Percentiles rank a stretch among this genome's conserved stretches.
These are phyloP conservation scores for Myoxocephalus aenaeus DNA, from an alignment of 2,797 vertebrate genomes.

Conservation along the genomic window DNA sequence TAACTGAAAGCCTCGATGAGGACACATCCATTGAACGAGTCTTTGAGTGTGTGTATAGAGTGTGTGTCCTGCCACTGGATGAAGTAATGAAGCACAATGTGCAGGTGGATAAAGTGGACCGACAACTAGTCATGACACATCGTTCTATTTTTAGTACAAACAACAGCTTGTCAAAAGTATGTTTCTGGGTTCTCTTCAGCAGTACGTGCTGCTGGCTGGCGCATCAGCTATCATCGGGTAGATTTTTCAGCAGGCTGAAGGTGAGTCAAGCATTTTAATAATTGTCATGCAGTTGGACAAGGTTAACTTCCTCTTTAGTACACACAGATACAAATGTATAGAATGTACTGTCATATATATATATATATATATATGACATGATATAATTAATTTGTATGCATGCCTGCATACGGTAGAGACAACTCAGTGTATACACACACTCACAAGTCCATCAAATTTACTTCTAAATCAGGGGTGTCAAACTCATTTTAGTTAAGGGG, in stretches of 20 bases:
- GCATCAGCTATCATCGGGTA: slow-evolving; percentile 45
- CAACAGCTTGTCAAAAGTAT: slow-evolving; percentile 27
- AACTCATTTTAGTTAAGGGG: no score
- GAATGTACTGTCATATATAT: background rate
- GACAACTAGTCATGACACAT: slow-evolving; percentile 28
- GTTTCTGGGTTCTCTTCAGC: slow-evolving; percentile 40
- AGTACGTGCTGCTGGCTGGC: slow-evolving; percentile 17
- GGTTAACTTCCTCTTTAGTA: slow-evolving; percentile 33
- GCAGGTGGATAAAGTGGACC: slow-evolving; percentile 26
- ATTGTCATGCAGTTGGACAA: slow-evolving; percentile 35
- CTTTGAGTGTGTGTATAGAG: slow-evolving; percentile 14
- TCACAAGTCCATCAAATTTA: background rate
- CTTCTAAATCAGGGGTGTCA: no score
- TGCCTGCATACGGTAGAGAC: background rate
- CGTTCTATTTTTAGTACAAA: slow-evolving; percentile 61
- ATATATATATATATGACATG: background rate
- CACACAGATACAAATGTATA: slow-evolving; percentile 1
- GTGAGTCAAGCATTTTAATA: slow-evolving; percentile 57
- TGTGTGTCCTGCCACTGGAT: slow-evolving; percentile 18
- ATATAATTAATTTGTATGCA: background rate
- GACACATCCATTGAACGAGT: slow-evolving; percentile 1
- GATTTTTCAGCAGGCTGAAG: slow-evolving; percentile 46
- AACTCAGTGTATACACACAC: background rate
- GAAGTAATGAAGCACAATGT: slow-evolving; percentile 7
- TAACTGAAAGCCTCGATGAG: background rate